Evolutionary conservation across 2,113 vertebrate species (phyloP), one percentile per base, ranked within the genome.

Genomic region (Limnothrissa miodon): DNA sequence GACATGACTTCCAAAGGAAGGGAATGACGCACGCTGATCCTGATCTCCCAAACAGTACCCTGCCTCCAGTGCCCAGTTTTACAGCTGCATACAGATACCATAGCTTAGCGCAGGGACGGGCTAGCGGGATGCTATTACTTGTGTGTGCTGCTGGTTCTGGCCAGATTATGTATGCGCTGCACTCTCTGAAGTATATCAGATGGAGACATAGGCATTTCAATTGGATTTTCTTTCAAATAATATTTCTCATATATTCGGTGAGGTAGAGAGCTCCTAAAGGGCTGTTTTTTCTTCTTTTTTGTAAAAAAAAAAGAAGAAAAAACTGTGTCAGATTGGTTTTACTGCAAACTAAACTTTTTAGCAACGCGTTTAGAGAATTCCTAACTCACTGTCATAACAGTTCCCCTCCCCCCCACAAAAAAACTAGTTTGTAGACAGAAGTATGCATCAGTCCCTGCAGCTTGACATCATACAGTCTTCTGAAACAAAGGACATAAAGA

Each of bases 141-240:
- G 66, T 74, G 11, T 74, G 66, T 33, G 2, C 29, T 36, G 15
- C 11, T 74, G 9, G 66, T 33, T 15, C 15, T 21, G 33, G 66
- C 25, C 33, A 74, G 29, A 74, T 74, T 74, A 36, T 74, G 66
- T 36, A 74, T 74, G 66, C 66, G 5, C 29, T 36, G 66, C 29
- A 36, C 66, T 74, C 66, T 36, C 66, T 74, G 66, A 39, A 74
- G 33, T 33, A 74, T 74, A 74, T 74, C 66, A 74, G 66, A 74
- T 74, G 25, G 66, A 56, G 51, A 56, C 51, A 53, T 19, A 56
- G 51, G 51, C 51, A 4, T 23, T 56, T 56, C 51, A 1, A 23
- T 56, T 56, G 51, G 21, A 56, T 56, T 56, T 56, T 56, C 51
- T 56, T 21, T 56, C 51, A 56, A 56, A 56, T 56, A 21, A 56